phyloP scores from a whole-genome alignment of 1,140 invertebrate genomes.

The Lycorma delicatula region DNA sequence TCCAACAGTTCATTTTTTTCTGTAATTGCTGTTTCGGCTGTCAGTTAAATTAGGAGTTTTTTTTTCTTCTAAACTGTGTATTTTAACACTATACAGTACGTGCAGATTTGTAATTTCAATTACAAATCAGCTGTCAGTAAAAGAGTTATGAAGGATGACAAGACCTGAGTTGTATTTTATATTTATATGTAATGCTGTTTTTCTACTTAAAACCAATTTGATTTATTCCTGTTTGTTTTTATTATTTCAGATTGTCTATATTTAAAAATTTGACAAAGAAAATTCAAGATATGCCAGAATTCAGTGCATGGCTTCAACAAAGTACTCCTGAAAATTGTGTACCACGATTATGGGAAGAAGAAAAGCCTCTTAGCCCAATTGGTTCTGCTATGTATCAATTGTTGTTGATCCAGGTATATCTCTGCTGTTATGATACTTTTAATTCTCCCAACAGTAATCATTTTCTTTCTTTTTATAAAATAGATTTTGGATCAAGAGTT shows the following conservation, averaged over 20 bases:
- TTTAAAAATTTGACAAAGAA: slow-evolving; percentile 75
- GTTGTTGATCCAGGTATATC: slow-evolving; percentile 70
- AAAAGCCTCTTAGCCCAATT: slow-evolving; percentile 62
- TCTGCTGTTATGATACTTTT: no score
- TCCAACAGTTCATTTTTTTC: no score
- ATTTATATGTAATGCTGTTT: slow-evolving; percentile 4
- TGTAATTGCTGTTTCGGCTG: no score
- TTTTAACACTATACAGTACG: no score
- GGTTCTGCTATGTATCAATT: slow-evolving; percentile 80
- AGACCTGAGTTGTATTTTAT: neutral
- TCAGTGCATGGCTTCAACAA: slow-evolving; percentile 80
- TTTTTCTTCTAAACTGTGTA: no score
- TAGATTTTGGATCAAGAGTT: no score
- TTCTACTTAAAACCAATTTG: slow-evolving; percentile 29
- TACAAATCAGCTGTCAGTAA: no score
- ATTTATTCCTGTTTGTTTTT: slow-evolving; percentile 26
- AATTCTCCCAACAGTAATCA: no score
- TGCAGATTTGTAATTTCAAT: no score
- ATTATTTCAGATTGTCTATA: slow-evolving; percentile 54
- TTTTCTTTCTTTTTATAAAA: no score
- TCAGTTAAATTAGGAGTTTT: no score
- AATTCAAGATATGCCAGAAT: slow-evolving; percentile 62
- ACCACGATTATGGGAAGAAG: slow-evolving; percentile 84
- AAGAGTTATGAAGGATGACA: no score
- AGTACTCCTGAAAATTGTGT: slow-evolving; percentile 86